These are phyloP conservation scores for Lontra canadensis DNA, from an alignment of 2,113 vertebrate genomes.

Conservation along the genomic window DNA sequence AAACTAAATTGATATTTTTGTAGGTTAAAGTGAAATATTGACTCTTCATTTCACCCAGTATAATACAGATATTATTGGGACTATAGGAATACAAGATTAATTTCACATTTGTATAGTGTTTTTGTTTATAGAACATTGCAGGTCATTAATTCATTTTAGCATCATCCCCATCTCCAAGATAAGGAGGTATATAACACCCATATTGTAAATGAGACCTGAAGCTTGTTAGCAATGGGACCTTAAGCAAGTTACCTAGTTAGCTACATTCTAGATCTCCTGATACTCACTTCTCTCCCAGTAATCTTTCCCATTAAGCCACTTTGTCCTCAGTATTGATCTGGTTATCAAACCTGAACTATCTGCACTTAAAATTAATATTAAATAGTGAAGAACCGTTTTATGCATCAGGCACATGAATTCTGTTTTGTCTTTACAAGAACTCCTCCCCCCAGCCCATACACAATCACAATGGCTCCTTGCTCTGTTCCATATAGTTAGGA, in stretches of 20 bases:
- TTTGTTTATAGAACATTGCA: slow-evolving; percentile 39
- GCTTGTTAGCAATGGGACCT: not conserved
- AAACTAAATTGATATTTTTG: not conserved
- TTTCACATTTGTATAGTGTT: not conserved
- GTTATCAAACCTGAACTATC: not conserved
- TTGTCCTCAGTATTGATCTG: not conserved
- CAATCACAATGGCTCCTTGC: not conserved
- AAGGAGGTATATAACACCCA: not conserved
- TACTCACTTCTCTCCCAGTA: not conserved
- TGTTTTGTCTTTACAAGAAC: not conserved
- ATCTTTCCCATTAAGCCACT: not conserved
- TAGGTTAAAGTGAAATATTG: not conserved
- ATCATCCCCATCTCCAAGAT: not conserved
- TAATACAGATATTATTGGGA: not conserved
- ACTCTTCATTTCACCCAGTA: slow-evolving; percentile 19
- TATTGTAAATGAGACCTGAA: slow-evolving; percentile 27
- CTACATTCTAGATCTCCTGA: not conserved
- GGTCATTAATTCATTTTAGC: not conserved
- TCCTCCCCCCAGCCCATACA: not conserved
- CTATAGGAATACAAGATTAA: not conserved
- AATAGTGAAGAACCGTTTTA: not conserved
- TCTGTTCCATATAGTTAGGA: slow-evolving; percentile 17
- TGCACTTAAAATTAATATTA: slow-evolving; percentile 41
- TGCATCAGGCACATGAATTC: slow-evolving; percentile 5
- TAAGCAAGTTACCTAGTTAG: not conserved